Conservation (phyloP, 2,888 invertebrate genomes). For the Drosophila limbata region DNA sequence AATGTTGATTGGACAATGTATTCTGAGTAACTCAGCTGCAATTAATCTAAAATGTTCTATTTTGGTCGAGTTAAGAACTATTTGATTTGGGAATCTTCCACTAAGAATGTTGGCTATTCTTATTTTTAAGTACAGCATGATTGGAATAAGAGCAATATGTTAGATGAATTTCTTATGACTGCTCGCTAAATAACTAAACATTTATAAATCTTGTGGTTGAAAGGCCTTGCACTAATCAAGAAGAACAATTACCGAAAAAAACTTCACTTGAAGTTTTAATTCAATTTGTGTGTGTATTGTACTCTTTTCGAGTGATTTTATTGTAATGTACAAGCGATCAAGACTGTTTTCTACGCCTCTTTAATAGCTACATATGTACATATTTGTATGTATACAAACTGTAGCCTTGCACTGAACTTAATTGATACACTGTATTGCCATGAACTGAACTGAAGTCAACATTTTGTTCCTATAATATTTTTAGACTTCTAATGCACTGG, state of each 20-base stretch:
- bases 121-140: not conserved
- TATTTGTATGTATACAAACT: conserved; percentile 15
- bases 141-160: conserved; percentile 10
- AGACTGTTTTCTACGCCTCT: conserved; percentile 31
- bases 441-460: conserved; percentile 23
- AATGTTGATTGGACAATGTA: not conserved
- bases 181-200: conserved; percentile 10
- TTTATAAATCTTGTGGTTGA: conserved; percentile 7
- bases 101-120: not conserved
- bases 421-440: conserved; percentile 10
- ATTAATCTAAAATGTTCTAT: conserved; percentile 12
- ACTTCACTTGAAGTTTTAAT: conserved; percentile 42
- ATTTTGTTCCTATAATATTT: conserved; percentile 29
- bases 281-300: conserved; percentile 22
- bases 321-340: conserved; percentile 29
- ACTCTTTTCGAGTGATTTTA: conserved; percentile 27
- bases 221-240: conserved; percentile 14
- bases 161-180: conserved; percentile 7
- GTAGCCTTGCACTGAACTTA: conserved; percentile 46
- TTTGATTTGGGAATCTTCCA: conserved; percentile 2
- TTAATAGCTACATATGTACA: conserved; percentile 19
- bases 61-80: not conserved
- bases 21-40: conserved; percentile 6
- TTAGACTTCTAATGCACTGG: conserved; percentile 44
- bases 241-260: conserved; percentile 16